Conservation (phyloP, 1,140 invertebrate species). For the Radopholus similis region DNA sequence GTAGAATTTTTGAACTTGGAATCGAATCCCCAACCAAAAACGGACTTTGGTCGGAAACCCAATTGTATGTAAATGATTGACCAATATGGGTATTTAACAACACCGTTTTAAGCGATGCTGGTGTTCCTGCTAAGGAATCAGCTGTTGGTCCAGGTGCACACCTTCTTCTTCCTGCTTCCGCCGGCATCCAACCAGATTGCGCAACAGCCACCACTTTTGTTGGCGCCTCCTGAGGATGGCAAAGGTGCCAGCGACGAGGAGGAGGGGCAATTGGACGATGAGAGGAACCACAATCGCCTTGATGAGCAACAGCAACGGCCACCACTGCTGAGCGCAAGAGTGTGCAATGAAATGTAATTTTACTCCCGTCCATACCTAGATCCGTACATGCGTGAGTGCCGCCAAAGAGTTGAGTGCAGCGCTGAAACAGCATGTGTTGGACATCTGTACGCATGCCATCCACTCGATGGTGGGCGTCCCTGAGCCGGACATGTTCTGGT, state of each 20-base stretch:
- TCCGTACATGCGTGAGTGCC: slow-evolving; percentile 11
- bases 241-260: background rate
- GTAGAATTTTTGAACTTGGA: background rate
- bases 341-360: background rate
- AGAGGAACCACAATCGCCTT: background rate
- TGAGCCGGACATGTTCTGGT: slow-evolving; percentile 32
- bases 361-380: slow-evolving; percentile 5
- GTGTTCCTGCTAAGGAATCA: slow-evolving; percentile 40
- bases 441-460: slow-evolving; percentile 27
- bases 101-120: slow-evolving; percentile 11
- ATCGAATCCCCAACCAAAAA: background rate
- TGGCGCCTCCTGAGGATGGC: background rate
- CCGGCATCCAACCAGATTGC: slow-evolving; percentile 17
- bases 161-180: slow-evolving; percentile 31
- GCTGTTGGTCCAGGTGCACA: slow-evolving; percentile 38
- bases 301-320: background rate
- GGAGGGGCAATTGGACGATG: slow-evolving; percentile 13
- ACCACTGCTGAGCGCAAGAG: slow-evolving; percentile 19
- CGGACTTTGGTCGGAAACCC: background rate
- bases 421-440: slow-evolving; percentile 13
- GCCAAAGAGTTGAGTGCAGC: slow-evolving; percentile 1
- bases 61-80: background rate
- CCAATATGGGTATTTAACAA: no score
- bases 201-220: background rate
- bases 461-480: slow-evolving; percentile 15